phyloP scores from a whole-genome alignment of 2,113 vertebrate species.

The Silurus meridionalis region DNA sequence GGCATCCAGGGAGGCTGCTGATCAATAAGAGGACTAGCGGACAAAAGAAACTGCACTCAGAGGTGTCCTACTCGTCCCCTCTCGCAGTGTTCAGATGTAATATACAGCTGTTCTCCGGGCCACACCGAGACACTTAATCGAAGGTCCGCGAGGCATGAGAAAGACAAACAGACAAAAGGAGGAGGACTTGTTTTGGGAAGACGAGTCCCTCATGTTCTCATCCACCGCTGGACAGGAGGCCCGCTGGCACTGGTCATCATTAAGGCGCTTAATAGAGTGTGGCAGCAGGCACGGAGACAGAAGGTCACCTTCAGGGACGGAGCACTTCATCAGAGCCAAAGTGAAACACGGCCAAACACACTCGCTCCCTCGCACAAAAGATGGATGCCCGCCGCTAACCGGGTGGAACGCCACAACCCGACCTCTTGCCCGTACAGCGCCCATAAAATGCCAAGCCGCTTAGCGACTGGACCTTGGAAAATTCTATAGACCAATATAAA shows the following conservation, averaged over 20 bases:
- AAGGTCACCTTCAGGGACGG: constrained; percentile 73
- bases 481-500: not conserved
- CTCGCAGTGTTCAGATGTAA: not conserved
- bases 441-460: constrained; percentile 6
- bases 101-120: not conserved
- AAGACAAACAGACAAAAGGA: constrained; percentile 41
- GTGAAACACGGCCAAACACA: constrained; percentile 55
- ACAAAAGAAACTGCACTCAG: not conserved
- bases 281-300: constrained; percentile 58
- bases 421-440: constrained; percentile 40
- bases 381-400: constrained; percentile 60
- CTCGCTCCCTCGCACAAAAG: constrained; percentile 55
- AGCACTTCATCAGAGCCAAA: constrained; percentile 62
- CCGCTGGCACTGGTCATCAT: constrained; percentile 65
- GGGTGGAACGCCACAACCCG: constrained; percentile 61
- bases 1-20: not conserved
- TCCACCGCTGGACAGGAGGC: constrained; percentile 54
- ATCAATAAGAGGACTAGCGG: not conserved
- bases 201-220: constrained; percentile 47
- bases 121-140: not conserved
- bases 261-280: constrained; percentile 74
- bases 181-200: not conserved
- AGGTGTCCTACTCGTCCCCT: not conserved
- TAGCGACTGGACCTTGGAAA: constrained; percentile 6
- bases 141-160: constrained; percentile 7